Conservation (phyloP, 2,888 invertebrate species). For the Stenodera caucasica region DNA sequence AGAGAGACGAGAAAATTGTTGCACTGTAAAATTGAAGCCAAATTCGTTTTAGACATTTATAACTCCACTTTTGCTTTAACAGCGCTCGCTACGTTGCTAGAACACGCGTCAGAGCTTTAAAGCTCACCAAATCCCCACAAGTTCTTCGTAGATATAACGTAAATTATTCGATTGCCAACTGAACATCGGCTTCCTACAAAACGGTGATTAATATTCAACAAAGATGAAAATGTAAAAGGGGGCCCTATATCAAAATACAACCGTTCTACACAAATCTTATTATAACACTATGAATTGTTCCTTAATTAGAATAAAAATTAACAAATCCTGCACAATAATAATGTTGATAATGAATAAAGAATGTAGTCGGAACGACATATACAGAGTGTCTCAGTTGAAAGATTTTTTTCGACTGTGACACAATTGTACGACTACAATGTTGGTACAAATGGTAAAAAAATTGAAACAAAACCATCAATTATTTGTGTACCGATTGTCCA, state of each 20-base stretch:
- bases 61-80: slow-evolving; percentile 3
- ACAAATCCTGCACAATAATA: too few relatives aligned
- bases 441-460: neutral
- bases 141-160: slow-evolving; percentile 4
- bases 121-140: slow-evolving; percentile 2
- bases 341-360: neutral
- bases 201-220: slow-evolving; percentile 5
- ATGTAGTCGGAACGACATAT: too few relatives aligned
- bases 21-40: slow-evolving; percentile 1
- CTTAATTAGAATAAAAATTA: too few relatives aligned
- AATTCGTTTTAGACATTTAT: slow-evolving; percentile 2
- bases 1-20: neutral
- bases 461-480: slow-evolving; percentile 24
- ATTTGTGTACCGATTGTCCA: slow-evolving; percentile 13
- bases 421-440: too few relatives aligned
- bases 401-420: too few relatives aligned
- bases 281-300: too few relatives aligned
- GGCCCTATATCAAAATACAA: neutral
- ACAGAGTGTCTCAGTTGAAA: too few relatives aligned
- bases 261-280: neutral
- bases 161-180: slow-evolving; percentile 3
- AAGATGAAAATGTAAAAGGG: neutral
- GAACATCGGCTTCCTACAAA: neutral
- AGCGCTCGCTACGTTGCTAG: neutral
- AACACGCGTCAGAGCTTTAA: slow-evolving; percentile 5